Percentiles rank a stretch among this genome's conserved stretches.
These are phyloP conservation scores for Sapajus apella DNA, from an alignment of 2,113 vertebrate genomes.

Conservation along the genomic window DNA sequence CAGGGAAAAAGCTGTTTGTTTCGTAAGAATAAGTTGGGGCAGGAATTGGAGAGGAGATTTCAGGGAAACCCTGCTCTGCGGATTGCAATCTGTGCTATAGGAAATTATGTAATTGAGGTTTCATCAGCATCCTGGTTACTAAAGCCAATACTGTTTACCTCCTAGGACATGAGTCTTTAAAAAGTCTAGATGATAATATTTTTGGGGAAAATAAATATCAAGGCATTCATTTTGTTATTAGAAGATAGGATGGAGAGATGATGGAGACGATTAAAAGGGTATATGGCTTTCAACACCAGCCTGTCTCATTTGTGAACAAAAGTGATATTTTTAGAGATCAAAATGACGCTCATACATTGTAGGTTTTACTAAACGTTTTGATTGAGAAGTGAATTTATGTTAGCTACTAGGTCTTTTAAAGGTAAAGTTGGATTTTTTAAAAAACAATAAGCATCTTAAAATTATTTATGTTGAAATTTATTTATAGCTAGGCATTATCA, in stretches of 20 bases:
- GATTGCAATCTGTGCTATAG: neutral
- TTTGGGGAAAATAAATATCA: neutral
- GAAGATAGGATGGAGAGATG: neutral
- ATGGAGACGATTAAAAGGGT: neutral
- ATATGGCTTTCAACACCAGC: neutral
- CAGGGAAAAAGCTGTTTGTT: neutral
- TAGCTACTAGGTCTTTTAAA: neutral
- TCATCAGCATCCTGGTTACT: neutral
- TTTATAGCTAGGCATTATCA: neutral
- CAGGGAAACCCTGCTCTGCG: neutral
- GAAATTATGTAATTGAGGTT: neutral
- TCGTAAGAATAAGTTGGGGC: neutral
- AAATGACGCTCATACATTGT: neutral
- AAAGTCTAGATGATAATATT: neutral
- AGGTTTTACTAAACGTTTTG: neutral
- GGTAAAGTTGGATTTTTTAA: neutral
- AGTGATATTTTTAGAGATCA: neutral
- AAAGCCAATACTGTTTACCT: neutral
- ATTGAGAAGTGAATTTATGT: neutral
- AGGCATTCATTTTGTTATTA: neutral
- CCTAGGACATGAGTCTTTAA: neutral
- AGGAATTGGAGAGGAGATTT: neutral
- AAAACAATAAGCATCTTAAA: neutral
- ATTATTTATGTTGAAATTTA: constrained; percentile 40
- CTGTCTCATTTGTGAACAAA: neutral